Base-by-base conservation (phyloP, 2,888 invertebrate species). In the Ctenicera cuprea region DNA sequence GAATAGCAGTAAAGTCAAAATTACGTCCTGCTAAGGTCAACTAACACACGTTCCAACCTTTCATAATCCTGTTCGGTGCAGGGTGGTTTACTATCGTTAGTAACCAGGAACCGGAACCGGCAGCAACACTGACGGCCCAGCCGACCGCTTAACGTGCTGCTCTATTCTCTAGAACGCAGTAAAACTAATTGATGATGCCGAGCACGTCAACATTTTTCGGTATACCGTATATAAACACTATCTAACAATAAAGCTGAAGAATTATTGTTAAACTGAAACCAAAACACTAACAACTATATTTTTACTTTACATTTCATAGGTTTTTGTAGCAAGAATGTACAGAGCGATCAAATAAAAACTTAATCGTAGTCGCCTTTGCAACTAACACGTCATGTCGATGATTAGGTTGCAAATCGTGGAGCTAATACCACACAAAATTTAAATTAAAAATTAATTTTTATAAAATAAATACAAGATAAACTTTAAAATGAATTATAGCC, bases 41-140 rank as follows among this genome's bases (percentile, higher is more conserved):
- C 37, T 59, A 59, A 59, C 64, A 45, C 48, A 57, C 41, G 54
- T 66, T 57, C 30, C 52, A 57, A 16, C 57, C 54, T 30, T 66
- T 66, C 70, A 70, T 63, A 70, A 70, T 62, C 62, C 52, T n/a
- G 59, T 59, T 59, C 38, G 20, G 33, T 59, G 59, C 33, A 33
- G 57, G 54, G 45, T 37, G 48, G 54, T 33, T 37, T 59, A 18
- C 18, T 57, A 37, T 54, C 57, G 59, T 67, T 67, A 66, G 57
- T 33, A 43, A 45, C 43, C 67, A 59, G 16, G 57, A 59, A 59
- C 67, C 67, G 67, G 57, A 67, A 67, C 57, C 57, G 67, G 57
- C 43, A 57, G 67, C 18, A 50, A 50, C 37, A 33, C 65, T 52
- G 52, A 52, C 38, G 59, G 38, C 20, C 59, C 57, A 33, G 20